phyloP scores from a whole-genome alignment of 2,797 vertebrate species.

The Chaenodraco wilsoni region DNA sequence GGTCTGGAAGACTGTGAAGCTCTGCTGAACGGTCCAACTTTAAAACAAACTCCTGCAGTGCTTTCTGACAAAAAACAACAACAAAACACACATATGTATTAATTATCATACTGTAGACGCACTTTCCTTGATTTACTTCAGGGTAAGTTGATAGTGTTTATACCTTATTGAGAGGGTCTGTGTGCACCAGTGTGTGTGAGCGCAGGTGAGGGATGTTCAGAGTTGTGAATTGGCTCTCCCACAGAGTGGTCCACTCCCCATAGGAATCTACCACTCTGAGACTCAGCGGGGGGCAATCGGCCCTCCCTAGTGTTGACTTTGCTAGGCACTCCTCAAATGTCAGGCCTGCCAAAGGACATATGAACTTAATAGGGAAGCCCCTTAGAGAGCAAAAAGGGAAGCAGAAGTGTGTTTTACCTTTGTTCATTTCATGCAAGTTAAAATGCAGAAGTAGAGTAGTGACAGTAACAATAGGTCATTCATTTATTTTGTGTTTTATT shows the following conservation, averaged over 20 bases:
- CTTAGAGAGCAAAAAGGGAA: neutral
- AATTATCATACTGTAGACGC: neutral
- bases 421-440: neutral
- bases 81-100: neutral
- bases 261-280: constrained; percentile 83
- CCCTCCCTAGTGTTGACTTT: constrained; percentile 9
- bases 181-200: constrained; percentile 86
- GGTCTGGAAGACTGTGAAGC: constrained; percentile 81
- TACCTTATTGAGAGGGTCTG: constrained; percentile 84
- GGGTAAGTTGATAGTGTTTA: neutral
- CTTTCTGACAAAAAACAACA: constrained; percentile 67
- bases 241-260: constrained; percentile 81
- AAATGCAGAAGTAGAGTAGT: neutral
- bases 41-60: constrained; percentile 81
- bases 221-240: constrained; percentile 85
- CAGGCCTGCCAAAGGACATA: constrained; percentile 41
- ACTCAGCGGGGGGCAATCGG: constrained; percentile 36
- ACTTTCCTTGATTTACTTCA: neutral
- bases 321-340: constrained; percentile 24
- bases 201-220: constrained; percentile 85
- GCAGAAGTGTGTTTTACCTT: neutral
- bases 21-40: constrained; percentile 68
- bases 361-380: neutral
- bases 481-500: neutral
- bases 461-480: neutral